These are phyloP conservation scores for Meteorus sp. DNA, from an alignment of 1,140 invertebrate species.

Conservation along the genomic window DNA sequence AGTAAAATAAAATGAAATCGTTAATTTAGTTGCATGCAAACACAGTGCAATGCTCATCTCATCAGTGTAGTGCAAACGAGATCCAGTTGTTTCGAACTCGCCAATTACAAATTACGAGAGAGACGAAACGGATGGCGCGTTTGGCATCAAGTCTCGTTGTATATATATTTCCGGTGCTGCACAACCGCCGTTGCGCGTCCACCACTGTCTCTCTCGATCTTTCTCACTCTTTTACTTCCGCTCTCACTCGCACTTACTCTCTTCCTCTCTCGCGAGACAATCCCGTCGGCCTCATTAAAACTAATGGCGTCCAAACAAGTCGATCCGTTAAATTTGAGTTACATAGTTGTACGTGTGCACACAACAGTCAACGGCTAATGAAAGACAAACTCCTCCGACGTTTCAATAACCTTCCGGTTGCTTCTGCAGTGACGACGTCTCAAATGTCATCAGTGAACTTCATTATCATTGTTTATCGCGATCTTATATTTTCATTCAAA, in stretches of 20 bases:
- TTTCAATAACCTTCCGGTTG: conserved; percentile 10
- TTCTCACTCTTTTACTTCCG: too few species aligned
- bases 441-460: too few species aligned
- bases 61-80: conserved; percentile 12
- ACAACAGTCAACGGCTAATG: conserved; percentile 16
- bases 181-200: conserved; percentile 9
- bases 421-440: not conserved
- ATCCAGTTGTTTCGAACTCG: conserved; percentile 15
- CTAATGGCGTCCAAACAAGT: conserved; percentile 17
- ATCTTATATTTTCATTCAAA: too few species aligned
- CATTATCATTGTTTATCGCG: not conserved
- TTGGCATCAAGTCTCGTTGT: conserved; percentile 9
- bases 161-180: too few species aligned
- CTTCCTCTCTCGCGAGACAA: conserved; percentile 4
- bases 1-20: not conserved
- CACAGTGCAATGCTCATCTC: conserved; percentile 1
- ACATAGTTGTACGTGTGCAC: not conserved
- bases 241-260: too few species aligned
- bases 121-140: not conserved
- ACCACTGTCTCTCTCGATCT: too few species aligned
- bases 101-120: conserved; percentile 18
- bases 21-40: not conserved
- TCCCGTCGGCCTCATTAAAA: conserved; percentile 12
- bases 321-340: conserved; percentile 14
- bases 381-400: conserved; percentile 22